Percentiles rank a stretch among this genome's conserved stretches.
These are phyloP conservation scores for Todiramphus chloris DNA, from an alignment of 2,113 vertebrate species.

Conservation along the genomic window DNA sequence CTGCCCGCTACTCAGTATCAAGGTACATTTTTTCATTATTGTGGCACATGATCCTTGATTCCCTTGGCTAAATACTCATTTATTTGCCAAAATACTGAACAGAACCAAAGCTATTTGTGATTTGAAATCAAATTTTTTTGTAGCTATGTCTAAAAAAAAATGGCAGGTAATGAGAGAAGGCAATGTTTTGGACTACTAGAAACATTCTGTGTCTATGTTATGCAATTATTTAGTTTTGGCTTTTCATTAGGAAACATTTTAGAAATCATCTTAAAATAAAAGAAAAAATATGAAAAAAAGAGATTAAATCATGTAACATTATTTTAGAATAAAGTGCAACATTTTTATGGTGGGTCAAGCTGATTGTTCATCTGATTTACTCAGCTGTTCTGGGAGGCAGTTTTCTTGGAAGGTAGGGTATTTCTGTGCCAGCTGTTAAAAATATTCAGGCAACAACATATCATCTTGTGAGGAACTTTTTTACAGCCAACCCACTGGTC, in stretches of 20 bases:
- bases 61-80: neutral
- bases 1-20: neutral
- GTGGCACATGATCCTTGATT: neutral
- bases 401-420: neutral
- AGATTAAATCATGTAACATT: neutral
- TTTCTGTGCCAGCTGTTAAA: neutral
- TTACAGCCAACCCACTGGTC: neutral
- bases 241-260: neutral
- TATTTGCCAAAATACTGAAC: neutral
- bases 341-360: neutral
- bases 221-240: neutral
- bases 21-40: neutral
- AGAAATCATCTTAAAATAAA: neutral
- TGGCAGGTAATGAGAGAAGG: neutral
- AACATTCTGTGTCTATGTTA: neutral
- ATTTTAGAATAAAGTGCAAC: neutral
- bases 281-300: neutral
- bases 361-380: neutral
- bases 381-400: neutral
- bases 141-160: neutral
- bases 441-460: neutral
- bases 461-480: neutral
- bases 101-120: neutral
- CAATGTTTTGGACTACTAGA: neutral
- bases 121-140: neutral